Evolutionary conservation across 2,797 vertebrate genomes (phyloP).

Genomic region (Phataginus tricuspis): DNA sequence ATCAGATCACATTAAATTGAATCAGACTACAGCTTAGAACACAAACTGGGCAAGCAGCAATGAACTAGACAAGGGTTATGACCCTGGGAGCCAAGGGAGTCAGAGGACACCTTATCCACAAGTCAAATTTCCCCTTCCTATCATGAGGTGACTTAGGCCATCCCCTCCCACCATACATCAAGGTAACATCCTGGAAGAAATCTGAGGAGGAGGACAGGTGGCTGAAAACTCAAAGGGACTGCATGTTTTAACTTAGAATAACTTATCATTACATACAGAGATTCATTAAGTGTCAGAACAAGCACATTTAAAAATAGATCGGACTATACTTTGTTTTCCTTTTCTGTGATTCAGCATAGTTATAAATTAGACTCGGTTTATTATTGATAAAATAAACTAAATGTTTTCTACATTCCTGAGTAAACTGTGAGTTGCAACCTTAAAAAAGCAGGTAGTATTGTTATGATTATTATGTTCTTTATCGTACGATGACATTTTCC

Average conservation of each 20-base stretch:
- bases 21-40: not conserved
- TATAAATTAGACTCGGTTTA: constrained; percentile 7
- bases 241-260: not conserved
- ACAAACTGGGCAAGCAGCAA: not conserved
- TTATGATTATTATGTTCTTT: not conserved
- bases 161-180: not conserved
- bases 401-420: not conserved
- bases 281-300: not conserved
- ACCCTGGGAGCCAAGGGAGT: not conserved
- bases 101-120: not conserved
- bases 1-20: not conserved
- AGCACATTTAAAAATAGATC: constrained; percentile 25
- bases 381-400: constrained; percentile 28
- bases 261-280: not conserved
- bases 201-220: not conserved
- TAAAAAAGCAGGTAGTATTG: not conserved
- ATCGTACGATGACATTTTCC: not conserved
- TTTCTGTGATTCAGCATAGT: not conserved
- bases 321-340: not conserved
- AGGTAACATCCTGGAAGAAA: not conserved
- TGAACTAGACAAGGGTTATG: not conserved
- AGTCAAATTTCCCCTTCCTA: not conserved
- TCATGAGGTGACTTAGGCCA: not conserved
- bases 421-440: not conserved
- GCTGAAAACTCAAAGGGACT: not conserved